Percentiles rank a stretch among this genome's conserved stretches.
phyloP scores from a whole-genome alignment of 2,113 vertebrate species.

The Toxostoma redivivum region DNA sequence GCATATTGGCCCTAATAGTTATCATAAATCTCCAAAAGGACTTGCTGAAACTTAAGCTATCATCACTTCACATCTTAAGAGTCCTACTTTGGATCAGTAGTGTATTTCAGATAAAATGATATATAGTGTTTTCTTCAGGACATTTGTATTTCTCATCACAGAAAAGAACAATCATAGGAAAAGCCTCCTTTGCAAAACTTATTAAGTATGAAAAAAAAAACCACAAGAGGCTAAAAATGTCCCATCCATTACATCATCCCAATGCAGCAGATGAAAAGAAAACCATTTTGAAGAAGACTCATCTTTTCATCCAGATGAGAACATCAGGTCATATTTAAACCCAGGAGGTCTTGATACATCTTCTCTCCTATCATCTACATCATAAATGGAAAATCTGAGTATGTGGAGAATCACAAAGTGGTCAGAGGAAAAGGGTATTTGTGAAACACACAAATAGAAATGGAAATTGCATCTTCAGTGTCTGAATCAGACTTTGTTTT shows the following conservation, averaged over 20 bases:
- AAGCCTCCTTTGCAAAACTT: background rate
- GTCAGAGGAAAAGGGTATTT: background rate
- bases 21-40: background rate
- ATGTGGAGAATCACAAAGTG: background rate
- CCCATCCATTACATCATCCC: background rate
- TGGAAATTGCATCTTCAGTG: background rate
- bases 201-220: background rate
- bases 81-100: background rate
- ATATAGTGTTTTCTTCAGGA: background rate
- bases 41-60: background rate
- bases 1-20: background rate
- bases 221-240: background rate
- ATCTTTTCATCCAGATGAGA: background rate
- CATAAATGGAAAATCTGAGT: background rate
- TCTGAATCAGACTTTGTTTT: background rate
- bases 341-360: background rate
- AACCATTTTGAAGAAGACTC: background rate
- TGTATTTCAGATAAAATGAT: background rate
- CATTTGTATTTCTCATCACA: conserved; percentile 24
- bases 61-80: background rate
- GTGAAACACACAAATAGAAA: accelerated
- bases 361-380: background rate
- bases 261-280: background rate
- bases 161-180: conserved; percentile 45
- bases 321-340: background rate